Evolutionary conservation across 2,888 invertebrate genomes (phyloP).

Genomic region (Axea sp.): DNA sequence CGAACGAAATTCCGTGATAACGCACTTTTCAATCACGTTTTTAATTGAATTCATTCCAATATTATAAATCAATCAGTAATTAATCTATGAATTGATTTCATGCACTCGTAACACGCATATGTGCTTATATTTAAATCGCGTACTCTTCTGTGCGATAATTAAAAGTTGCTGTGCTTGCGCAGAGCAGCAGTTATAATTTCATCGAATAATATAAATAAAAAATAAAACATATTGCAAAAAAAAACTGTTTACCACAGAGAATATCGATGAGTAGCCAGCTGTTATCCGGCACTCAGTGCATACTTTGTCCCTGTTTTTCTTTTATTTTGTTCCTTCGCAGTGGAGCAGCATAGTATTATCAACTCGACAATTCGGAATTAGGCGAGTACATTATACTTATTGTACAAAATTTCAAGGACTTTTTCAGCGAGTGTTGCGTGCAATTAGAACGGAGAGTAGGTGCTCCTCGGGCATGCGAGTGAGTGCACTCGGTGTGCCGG

Average conservation of each 20-base stretch:
- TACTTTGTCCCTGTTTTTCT: constrained; percentile 30
- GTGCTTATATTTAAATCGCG: too few species aligned
- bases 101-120: too few species aligned
- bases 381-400: constrained; percentile 46
- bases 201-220: too few species aligned
- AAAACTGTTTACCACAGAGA: constrained; percentile 3
- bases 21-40: constrained; percentile 3
- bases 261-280: constrained; percentile 42
- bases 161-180: too few species aligned
- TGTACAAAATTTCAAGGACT: constrained; percentile 58
- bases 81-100: constrained; percentile 10
- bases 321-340: constrained; percentile 27
- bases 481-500: constrained; percentile 59
- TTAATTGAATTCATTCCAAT: constrained; percentile 15
- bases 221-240: neutral
- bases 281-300: constrained; percentile 23
- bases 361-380: constrained; percentile 36
- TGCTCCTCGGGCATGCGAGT: constrained; percentile 37
- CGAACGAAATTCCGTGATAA: constrained; percentile 22
- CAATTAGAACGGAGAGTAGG: constrained; percentile 67
- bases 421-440: constrained; percentile 65
- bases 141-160: too few species aligned
- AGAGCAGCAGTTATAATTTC: too few species aligned
- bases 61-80: constrained; percentile 24
- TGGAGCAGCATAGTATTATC: constrained; percentile 18